Conservation (phyloP, 1,140 invertebrate genomes). For the Bombus pascuorum region DNA sequence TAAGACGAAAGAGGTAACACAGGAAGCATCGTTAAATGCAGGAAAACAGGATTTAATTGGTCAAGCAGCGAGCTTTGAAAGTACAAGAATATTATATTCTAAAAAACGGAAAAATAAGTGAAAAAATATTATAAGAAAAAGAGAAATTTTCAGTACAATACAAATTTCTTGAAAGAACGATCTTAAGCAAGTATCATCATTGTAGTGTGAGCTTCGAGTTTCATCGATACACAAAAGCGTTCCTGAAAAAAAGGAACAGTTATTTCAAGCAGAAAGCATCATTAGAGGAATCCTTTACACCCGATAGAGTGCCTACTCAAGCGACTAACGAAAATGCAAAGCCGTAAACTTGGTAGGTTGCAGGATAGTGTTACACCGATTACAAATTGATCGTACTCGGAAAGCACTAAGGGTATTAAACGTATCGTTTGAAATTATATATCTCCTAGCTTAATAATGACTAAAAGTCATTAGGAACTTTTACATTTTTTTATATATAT, state of each 20-base stretch:
- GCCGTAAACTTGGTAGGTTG: not conserved
- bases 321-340: conserved; percentile 56
- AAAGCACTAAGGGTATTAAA: conserved; percentile 6
- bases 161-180: not conserved
- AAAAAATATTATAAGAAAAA: not conserved
- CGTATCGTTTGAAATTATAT: not conserved
- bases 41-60: not conserved
- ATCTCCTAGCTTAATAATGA: not conserved
- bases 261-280: conserved; percentile 49
- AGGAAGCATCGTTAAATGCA: not conserved
- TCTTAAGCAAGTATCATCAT: not conserved
- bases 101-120: not conserved
- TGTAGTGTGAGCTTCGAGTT: not conserved
- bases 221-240: conserved; percentile 22
- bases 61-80: not conserved
- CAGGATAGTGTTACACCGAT: not conserved
- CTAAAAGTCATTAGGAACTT: not conserved
- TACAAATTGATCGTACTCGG: conserved; percentile 13
- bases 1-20: not conserved
- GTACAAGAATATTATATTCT: not conserved
- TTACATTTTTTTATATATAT: not conserved
- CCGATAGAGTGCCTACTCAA: conserved; percentile 52
- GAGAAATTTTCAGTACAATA: not conserved
- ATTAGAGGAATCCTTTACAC: conserved; percentile 48
- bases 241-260: conserved; percentile 38